A percentile compares a stretch with the other conserved stretches of the same genome.
Conservation (phyloP, 2,888 invertebrate genomes). For the Drosophila barbarae region DNA sequence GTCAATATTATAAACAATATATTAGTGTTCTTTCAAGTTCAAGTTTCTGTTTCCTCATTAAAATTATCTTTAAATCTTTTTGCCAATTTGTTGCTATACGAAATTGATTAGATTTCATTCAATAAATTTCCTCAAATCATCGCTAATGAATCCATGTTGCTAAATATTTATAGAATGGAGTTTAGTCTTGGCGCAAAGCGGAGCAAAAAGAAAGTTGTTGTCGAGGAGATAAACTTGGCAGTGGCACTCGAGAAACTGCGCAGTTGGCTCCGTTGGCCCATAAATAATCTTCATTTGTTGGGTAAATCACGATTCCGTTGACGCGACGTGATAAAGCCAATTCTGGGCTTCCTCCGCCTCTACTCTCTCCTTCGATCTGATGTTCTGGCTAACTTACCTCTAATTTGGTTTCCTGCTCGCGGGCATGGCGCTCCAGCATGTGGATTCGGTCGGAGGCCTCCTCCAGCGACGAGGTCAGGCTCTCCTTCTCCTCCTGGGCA, state of each 20-base stretch:
- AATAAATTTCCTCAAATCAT: conserved; percentile 7
- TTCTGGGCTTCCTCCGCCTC: conserved; percentile 16
- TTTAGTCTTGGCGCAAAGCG: conserved; percentile 31
- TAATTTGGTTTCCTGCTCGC: conserved; percentile 86
- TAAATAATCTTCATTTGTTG: conserved; percentile 49
- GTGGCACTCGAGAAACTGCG: conserved; percentile 62
- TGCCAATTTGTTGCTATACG: not conserved
- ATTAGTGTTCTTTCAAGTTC: not conserved
- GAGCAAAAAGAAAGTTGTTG: conserved; percentile 58
- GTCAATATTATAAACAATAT: not conserved
- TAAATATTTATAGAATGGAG: conserved; percentile 22
- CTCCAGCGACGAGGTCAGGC: conserved; percentile 88
- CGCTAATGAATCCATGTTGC: conserved; percentile 6
- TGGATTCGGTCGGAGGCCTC: conserved; percentile 94
- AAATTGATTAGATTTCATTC: conserved; percentile 17
- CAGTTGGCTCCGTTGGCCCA: conserved; percentile 48
- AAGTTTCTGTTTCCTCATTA: not conserved
- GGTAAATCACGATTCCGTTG: conserved; percentile 57
- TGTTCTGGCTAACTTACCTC: conserved; percentile 66
- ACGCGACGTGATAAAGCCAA: conserved; percentile 52
- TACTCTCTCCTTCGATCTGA: not conserved
- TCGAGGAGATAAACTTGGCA: conserved; percentile 46
- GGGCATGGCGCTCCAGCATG: conserved; percentile 89
- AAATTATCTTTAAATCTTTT: not conserved
- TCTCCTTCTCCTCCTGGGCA: conserved; percentile 89